A percentile compares a stretch with the other conserved stretches of the same genome.
These are phyloP conservation scores for Echinarachnius parma DNA, from an alignment of 53 echinoderm and acorn worm genomes.

Conservation along the genomic window DNA sequence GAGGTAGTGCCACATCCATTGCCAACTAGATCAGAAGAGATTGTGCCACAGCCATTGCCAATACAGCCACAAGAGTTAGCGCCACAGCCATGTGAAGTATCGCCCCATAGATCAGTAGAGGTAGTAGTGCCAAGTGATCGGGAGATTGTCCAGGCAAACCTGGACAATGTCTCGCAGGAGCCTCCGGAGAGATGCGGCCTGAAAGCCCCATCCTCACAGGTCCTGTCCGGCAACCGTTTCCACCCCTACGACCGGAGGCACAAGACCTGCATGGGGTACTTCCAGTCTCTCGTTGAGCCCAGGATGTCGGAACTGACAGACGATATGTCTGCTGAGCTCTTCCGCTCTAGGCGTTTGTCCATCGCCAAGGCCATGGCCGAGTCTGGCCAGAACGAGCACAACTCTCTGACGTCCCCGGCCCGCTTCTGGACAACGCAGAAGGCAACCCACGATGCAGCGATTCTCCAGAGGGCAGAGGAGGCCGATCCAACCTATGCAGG, in stretches of 20 bases:
- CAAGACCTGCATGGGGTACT: slow-evolving; percentile 15
- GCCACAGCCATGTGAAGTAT: no score
- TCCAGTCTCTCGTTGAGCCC: slow-evolving; percentile 1
- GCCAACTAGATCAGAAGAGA: no score
- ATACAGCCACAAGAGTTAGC: no score
- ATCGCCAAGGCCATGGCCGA: no score
- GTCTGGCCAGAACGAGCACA: no score
- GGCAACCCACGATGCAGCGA: slow-evolving; percentile 16
- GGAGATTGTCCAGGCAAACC: no score
- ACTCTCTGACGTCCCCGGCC: slow-evolving; percentile 11
- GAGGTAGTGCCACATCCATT: no score
- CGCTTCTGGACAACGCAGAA: slow-evolving; percentile 11
- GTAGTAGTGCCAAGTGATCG: no score
- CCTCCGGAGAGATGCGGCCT: not conserved
- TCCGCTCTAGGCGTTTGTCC: not conserved
- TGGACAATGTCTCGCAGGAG: not conserved
- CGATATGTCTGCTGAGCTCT: slow-evolving; percentile 8
- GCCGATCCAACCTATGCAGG: slow-evolving; percentile 13
- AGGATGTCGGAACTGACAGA: not conserved
- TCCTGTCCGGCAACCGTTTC: slow-evolving; percentile 16
- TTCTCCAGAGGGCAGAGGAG: slow-evolving; percentile 17
- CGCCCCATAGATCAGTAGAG: no score
- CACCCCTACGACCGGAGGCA: slow-evolving; percentile 20
- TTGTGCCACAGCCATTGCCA: no score
- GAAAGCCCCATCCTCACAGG: slow-evolving; percentile 12